Conservation (phyloP, 2,113 vertebrate species). For the Rhynchomys soricoides region DNA sequence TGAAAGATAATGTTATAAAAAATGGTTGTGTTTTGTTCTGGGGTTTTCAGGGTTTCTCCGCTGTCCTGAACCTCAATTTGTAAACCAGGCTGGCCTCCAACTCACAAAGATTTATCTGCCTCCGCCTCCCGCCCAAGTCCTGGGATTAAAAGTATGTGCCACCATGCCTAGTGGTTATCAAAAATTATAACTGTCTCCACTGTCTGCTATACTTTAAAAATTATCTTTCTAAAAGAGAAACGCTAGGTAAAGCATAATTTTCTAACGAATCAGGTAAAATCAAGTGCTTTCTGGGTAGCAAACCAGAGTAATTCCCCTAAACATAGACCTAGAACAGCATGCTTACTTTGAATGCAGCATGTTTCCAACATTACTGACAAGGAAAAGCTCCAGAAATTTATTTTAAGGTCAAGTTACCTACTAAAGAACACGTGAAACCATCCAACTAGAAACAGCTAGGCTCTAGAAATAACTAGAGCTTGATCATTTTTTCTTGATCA, state of each 20-base stretch:
- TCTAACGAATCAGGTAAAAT: slow-evolving; percentile 24
- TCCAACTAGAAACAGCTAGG: background rate
- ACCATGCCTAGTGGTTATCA: no score
- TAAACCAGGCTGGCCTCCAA: no score
- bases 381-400: slow-evolving; percentile 39
- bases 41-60: no score
- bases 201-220: slow-evolving; percentile 42
- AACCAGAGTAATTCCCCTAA: background rate
- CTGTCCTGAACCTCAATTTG: no score
- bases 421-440: slow-evolving; percentile 18
- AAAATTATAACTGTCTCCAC: background rate
- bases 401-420: background rate
- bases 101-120: no score
- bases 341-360: background rate
- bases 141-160: no score
- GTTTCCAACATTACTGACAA: background rate
- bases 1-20: slow-evolving; percentile 26
- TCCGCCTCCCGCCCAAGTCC: no score
- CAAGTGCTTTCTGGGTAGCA: background rate
- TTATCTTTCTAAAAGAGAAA: slow-evolving; percentile 58
- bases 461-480: background rate
- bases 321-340: background rate
- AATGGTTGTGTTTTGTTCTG: background rate
- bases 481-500: slow-evolving; percentile 6
- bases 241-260: background rate